Evolutionary conservation across 1,140 invertebrate species (phyloP).

Genomic region (Polypedilum pembai): DNA sequence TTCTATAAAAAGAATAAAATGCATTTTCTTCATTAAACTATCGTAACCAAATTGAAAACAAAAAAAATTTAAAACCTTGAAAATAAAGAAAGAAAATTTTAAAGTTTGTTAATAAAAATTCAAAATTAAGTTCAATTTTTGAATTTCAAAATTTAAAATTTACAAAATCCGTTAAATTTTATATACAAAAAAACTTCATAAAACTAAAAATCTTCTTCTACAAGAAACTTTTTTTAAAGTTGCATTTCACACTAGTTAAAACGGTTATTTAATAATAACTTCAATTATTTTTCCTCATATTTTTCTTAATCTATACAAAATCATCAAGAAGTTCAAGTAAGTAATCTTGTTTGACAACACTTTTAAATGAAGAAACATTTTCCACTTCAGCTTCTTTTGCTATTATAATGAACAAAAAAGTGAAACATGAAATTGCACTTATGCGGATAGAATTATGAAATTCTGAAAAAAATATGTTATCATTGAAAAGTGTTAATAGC

Average conservation of each 20-base stretch:
- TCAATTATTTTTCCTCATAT: neutral
- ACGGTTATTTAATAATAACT: neutral
- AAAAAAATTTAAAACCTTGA: no score
- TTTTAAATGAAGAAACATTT: neutral
- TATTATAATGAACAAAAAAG: neutral
- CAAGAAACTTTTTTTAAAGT: no score
- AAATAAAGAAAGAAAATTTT: no score
- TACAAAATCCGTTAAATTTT: no score
- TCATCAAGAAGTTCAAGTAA: neutral
- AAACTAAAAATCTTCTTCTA: no score
- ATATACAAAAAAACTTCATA: no score
- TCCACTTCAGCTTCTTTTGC: neutral
- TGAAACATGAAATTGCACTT: conserved; percentile 1
- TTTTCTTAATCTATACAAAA: neutral
- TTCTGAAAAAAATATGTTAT: neutral
- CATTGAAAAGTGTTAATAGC: neutral
- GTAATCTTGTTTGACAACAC: neutral
- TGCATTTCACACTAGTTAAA: neutral
- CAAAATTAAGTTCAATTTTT: no score
- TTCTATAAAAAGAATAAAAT: no score
- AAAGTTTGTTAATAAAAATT: no score
- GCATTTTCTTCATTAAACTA: no score
- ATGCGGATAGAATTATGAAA: neutral
- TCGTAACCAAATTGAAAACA: no score
- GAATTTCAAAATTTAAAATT: no score